A percentile compares a stretch with the other conserved stretches of the same genome.
Conservation (phyloP, 2,797 vertebrate genomes). For the Lophotriccus pileatus region DNA sequence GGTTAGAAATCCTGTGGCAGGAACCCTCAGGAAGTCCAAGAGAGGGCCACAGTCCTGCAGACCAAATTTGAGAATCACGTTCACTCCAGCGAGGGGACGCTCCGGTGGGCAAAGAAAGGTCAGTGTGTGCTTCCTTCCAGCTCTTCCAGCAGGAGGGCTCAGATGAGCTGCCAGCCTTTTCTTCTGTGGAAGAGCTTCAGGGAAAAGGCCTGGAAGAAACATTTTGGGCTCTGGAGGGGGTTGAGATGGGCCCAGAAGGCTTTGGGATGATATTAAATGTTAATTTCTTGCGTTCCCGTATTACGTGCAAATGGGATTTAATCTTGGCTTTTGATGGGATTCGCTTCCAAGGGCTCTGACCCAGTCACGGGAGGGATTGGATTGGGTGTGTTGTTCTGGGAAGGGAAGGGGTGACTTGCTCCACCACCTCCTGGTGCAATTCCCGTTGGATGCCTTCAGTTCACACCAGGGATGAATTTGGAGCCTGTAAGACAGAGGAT, state of each 20-base stretch:
- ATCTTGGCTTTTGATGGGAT: slow-evolving; percentile 39
- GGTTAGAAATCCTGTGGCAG: slow-evolving; percentile 72
- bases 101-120: slow-evolving; percentile 90
- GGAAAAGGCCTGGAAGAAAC: slow-evolving; percentile 32
- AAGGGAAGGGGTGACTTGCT: background rate
- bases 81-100: slow-evolving; percentile 72
- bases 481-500: background rate
- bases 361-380: background rate
- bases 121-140: slow-evolving; percentile 13
- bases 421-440: background rate
- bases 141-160: background rate
- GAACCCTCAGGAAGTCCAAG: slow-evolving; percentile 82
- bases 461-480: background rate
- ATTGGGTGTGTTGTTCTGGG: background rate
- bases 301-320: slow-evolving; percentile 62
- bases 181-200: background rate
- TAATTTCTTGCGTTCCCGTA: slow-evolving; percentile 54
- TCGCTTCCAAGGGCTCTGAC: slow-evolving; percentile 14
- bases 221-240: slow-evolving; percentile 54
- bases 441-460: background rate
- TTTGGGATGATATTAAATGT: slow-evolving; percentile 71
- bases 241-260: slow-evolving; percentile 50
- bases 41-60: slow-evolving; percentile 89
- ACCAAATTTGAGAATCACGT: slow-evolving; percentile 88
- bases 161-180: background rate